Conservation (phyloP, 2,888 invertebrate species). For the Keiferia lycopersicella region DNA sequence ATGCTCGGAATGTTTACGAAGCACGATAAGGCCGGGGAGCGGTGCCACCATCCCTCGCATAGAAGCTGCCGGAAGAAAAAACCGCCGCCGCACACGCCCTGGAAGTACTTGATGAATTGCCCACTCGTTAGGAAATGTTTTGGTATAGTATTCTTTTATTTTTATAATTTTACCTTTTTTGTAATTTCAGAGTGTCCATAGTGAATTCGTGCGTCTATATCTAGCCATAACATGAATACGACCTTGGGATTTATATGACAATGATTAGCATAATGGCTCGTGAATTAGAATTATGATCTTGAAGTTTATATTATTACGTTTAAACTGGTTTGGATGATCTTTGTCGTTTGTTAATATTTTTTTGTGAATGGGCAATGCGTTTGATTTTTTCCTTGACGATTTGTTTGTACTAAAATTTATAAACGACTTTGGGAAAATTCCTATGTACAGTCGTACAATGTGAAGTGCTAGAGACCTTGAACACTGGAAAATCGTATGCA, state of each 20-base stretch:
- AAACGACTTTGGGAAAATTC: constrained; percentile 23
- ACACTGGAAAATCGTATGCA: constrained; percentile 13
- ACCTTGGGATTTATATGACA: not conserved
- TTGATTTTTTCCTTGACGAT: not conserved
- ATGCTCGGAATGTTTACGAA: constrained; percentile 78
- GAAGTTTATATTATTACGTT: not conserved
- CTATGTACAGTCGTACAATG: not conserved
- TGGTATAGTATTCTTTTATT: constrained; percentile 73
- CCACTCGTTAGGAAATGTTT: constrained; percentile 82
- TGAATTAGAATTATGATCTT: not conserved
- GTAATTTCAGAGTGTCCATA: not conserved
- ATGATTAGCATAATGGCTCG: not conserved
- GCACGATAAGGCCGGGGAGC: constrained; percentile 75
- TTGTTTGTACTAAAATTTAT: not conserved
- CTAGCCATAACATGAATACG: not conserved
- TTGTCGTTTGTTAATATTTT: not conserved
- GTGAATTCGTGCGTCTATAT: not conserved
- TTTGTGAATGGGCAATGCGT: not conserved
- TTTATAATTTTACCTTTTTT: constrained; percentile 39
- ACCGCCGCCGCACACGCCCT: constrained; percentile 75
- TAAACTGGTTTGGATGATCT: constrained; percentile 17
- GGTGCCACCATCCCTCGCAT: constrained; percentile 71
- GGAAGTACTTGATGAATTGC: constrained; percentile 83
- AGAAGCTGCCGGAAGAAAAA: constrained; percentile 77
- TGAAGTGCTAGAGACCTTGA: constrained; percentile 12